Evolutionary conservation across 2,797 vertebrate genomes (phyloP).

Genomic region (Salarias fasciatus): DNA sequence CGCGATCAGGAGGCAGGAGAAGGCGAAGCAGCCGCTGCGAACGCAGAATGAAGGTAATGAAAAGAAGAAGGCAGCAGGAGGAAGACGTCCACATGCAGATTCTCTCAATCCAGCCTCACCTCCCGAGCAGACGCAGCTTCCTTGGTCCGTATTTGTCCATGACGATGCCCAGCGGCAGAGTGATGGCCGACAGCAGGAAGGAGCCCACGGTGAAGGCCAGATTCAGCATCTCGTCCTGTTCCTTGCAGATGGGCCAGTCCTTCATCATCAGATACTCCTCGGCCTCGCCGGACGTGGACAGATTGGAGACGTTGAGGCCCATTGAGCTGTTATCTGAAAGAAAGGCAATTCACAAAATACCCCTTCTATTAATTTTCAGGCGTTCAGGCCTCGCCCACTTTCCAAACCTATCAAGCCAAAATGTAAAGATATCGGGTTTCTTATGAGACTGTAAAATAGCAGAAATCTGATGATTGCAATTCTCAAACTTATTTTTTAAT

Average conservation of each 20-base stretch:
- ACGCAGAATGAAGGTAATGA: conserved; percentile 16
- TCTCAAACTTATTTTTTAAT: too few species aligned
- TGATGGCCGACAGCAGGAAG: conserved; percentile 97
- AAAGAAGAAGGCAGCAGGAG: background rate
- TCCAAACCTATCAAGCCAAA: too few species aligned
- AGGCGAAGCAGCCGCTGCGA: conserved; percentile 91
- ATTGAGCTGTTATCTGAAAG: conserved; percentile 72
- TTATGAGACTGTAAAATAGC: too few species aligned
- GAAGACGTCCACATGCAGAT: too few species aligned
- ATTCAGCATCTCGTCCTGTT: conserved; percentile 98
- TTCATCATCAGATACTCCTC: conserved; percentile 81
- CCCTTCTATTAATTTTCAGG: too few species aligned
- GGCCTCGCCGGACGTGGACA: background rate
- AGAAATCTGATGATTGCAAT: too few species aligned
- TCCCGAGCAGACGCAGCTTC: conserved; percentile 95
- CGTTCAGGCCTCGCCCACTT: too few species aligned
- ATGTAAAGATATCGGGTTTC: too few species aligned
- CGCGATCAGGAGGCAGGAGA: conserved; percentile 95
- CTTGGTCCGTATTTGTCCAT: conserved; percentile 99
- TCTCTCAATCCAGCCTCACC: conserved; percentile 75
- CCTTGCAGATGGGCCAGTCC: conserved; percentile 92
- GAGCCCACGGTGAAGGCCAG: conserved; percentile 97
- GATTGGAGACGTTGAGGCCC: conserved; percentile 62
- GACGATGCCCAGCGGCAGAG: conserved; percentile 90
- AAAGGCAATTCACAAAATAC: too few species aligned